These are phyloP conservation scores for Drosophila carrolli DNA, from an alignment of 1,140 invertebrate species.

Conservation along the genomic window DNA sequence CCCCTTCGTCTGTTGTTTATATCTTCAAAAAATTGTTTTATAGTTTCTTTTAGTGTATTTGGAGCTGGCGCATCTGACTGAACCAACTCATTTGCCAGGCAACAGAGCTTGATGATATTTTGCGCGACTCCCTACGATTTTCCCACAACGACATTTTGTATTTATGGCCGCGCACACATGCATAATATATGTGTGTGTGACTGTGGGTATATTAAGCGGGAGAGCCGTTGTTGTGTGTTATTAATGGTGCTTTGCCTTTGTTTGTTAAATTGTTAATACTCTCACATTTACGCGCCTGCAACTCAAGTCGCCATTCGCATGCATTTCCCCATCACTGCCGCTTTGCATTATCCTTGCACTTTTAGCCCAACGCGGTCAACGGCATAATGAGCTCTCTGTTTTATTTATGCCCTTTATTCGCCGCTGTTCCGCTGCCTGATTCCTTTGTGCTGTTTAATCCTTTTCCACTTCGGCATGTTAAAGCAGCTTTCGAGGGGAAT, in stretches of 20 bases:
- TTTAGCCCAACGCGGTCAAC: conserved; percentile 46
- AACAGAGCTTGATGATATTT: conserved; percentile 48
- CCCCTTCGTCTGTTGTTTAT: too few relatives aligned
- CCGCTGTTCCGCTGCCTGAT: conserved; percentile 18
- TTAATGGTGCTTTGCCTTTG: conserved; percentile 47
- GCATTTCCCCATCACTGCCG: conserved; percentile 22
- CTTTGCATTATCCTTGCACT: conserved; percentile 47
- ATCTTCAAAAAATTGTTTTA: too few relatives aligned
- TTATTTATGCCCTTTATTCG: conserved; percentile 54
- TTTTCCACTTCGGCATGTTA: conserved; percentile 34
- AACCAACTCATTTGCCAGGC: conserved; percentile 43
- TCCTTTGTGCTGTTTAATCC: conserved; percentile 55
- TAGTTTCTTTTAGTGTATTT: not conserved
- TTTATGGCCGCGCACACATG: conserved; percentile 41
- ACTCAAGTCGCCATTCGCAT: conserved; percentile 23
- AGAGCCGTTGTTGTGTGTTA: conserved; percentile 41
- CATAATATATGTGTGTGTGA: conserved; percentile 1
- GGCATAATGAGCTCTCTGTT: conserved; percentile 46
- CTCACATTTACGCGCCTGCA: conserved; percentile 39
- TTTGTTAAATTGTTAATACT: conserved; percentile 54
- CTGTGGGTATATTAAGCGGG: conserved; percentile 23
- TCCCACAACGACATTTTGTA: conserved; percentile 45
- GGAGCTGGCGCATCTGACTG: conserved; percentile 17
- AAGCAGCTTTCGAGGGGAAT: conserved; percentile 4
- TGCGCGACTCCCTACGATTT: conserved; percentile 32